Conservation (phyloP, 2,888 invertebrate genomes). For the Gnatocerus cornutus region DNA sequence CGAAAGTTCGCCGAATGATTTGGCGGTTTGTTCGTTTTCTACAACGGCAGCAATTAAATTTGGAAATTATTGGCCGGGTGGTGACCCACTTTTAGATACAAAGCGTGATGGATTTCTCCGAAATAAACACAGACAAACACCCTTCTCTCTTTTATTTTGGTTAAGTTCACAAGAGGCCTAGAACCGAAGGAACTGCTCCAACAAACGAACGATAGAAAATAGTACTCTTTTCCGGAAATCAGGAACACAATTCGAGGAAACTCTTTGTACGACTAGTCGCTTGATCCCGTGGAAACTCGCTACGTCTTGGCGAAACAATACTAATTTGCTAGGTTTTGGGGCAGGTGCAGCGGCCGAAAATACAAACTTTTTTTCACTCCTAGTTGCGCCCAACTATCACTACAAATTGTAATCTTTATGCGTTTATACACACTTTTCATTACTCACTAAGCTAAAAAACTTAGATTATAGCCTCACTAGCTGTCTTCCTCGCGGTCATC, state of each 20-base stretch:
- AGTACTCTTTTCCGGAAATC: conserved; percentile 21
- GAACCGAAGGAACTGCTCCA: neutral
- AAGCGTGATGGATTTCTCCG: conserved; percentile 44
- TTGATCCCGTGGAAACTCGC: conserved; percentile 38
- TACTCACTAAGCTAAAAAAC: no score
- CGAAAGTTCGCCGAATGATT: conserved; percentile 51
- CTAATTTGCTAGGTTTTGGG: conserved; percentile 6
- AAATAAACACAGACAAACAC: conserved; percentile 24
- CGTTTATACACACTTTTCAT: no score
- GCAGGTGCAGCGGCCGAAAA: conserved; percentile 21
- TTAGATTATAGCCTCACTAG: no score
- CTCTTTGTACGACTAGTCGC: conserved; percentile 19
- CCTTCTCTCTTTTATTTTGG: conserved; percentile 33
- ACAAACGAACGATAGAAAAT: conserved; percentile 30
- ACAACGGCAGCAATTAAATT: conserved; percentile 58
- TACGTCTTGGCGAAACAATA: conserved; percentile 35
- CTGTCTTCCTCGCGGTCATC: no score
- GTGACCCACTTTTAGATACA: conserved; percentile 58
- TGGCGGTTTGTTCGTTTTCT: conserved; percentile 52
- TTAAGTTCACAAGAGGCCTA: conserved; percentile 24
- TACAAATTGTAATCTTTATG: no score
- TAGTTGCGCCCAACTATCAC: no score
- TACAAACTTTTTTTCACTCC: no score
- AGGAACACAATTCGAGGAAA: conserved; percentile 20
- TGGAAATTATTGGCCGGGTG: conserved; percentile 62